A percentile compares a stretch with the other conserved stretches of the same genome.
Conservation (phyloP, 2,113 vertebrate genomes). For the Eudorcas thomsonii region DNA sequence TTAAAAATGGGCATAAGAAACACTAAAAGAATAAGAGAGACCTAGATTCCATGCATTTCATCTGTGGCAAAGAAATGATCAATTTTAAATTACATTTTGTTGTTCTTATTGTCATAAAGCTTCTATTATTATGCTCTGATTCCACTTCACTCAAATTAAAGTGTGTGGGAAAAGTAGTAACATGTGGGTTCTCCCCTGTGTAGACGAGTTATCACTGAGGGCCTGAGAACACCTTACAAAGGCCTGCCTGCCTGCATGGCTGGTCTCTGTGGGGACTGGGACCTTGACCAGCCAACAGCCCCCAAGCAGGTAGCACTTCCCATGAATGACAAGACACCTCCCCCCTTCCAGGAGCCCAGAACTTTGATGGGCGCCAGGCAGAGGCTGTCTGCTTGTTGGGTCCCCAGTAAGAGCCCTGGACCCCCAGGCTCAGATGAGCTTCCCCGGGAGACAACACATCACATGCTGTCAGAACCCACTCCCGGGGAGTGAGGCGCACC, state of each 20-base stretch:
- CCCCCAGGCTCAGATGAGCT: background rate
- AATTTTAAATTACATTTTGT: conserved; percentile 4
- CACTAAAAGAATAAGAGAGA: background rate
- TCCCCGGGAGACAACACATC: background rate
- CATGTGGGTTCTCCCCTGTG: background rate
- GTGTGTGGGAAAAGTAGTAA: background rate
- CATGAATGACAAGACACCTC: background rate
- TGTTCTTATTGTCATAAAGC: background rate
- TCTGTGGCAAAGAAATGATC: background rate
- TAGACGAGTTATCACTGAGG: background rate
- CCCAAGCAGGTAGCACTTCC: background rate
- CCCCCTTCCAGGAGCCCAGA: background rate
- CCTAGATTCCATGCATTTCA: background rate
- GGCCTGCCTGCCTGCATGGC: background rate
- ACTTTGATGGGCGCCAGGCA: background rate
- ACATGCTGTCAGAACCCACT: background rate
- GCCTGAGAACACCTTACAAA: background rate
- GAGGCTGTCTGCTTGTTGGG: background rate
- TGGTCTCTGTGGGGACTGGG: background rate
- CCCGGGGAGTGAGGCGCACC: background rate
- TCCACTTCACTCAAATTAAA: conserved; percentile 9
- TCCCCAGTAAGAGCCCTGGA: background rate
- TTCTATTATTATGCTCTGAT: background rate
- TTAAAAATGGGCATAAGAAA: background rate
- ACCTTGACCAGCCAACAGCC: background rate